Evolutionary conservation across 2,113 vertebrate species (phyloP).

Genomic region (Entelurus aequoreus): DNA sequence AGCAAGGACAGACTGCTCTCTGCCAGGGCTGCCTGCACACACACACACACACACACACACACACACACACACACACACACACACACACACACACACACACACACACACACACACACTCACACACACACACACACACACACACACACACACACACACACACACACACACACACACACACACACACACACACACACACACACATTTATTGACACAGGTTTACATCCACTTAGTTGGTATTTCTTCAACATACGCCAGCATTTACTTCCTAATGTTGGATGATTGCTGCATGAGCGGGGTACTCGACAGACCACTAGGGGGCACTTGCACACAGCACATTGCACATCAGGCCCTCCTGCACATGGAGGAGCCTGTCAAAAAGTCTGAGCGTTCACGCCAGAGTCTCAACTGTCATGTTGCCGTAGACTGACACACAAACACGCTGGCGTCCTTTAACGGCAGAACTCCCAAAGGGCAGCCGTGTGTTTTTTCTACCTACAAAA

Average conservation of each 20-base stretch:
- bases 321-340: conserved; percentile 56
- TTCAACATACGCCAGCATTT: background rate
- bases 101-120: conserved; percentile 14
- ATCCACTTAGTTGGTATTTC: background rate
- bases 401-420: conserved; percentile 17
- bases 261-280: background rate
- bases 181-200: conserved; percentile 2
- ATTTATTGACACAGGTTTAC: conserved; percentile 11
- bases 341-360: conserved; percentile 6
- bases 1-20: conserved; percentile 94
- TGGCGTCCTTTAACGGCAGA: background rate
- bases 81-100: conserved; percentile 7
- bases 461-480: no score
- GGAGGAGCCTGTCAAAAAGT: conserved; percentile 21
- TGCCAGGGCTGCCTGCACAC: conserved; percentile 74
- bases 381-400: conserved; percentile 22
- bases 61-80: conserved; percentile 7
- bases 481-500: no score
- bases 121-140: conserved; percentile 32
- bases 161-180: conserved; percentile 31
- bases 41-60: conserved; percentile 23
- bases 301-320: conserved; percentile 65
- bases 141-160: conserved; percentile 31
- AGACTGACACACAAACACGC: conserved; percentile 4
- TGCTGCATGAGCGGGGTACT: conserved; percentile 8